Evolutionary conservation across 2,113 vertebrate genomes (phyloP).

Genomic region (Barnardius zonarius): DNA sequence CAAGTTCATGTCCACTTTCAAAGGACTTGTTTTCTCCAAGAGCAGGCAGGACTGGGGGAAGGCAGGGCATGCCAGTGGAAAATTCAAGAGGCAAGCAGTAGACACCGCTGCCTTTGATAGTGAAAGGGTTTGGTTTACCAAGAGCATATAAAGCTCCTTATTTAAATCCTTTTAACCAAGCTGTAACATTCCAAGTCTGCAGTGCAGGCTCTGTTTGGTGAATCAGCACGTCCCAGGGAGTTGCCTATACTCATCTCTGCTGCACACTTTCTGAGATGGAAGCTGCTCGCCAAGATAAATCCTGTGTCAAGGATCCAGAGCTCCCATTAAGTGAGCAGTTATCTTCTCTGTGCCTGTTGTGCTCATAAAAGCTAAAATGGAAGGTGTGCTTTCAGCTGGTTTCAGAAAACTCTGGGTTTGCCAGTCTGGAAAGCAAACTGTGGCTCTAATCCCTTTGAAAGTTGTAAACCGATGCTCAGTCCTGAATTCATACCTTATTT

Average conservation of each 20-base stretch:
- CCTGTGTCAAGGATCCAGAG: not conserved
- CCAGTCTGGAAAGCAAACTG: not conserved
- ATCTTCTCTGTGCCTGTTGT: not conserved
- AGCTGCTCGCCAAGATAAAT: not conserved
- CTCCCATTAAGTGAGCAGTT: not conserved
- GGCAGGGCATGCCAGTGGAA: not conserved
- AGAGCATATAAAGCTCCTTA: not conserved
- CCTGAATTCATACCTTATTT: not conserved
- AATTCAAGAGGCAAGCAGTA: not conserved
- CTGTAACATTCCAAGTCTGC: not conserved
- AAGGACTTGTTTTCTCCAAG: not conserved
- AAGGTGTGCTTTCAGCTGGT: not conserved
- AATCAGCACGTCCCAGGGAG: not conserved
- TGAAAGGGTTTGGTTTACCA: not conserved
- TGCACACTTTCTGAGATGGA: not conserved
- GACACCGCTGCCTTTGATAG: not conserved
- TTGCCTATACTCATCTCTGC: not conserved
- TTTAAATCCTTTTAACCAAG: not conserved
- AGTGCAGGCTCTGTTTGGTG: not conserved
- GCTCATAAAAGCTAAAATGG: not conserved
- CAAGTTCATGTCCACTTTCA: not conserved
- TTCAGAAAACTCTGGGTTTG: not conserved
- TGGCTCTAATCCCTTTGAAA: not conserved
- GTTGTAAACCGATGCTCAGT: not conserved
- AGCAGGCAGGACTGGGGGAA: not conserved